Conservation (phyloP, 1,140 invertebrate genomes). For the Lordiphosa collinella region DNA sequence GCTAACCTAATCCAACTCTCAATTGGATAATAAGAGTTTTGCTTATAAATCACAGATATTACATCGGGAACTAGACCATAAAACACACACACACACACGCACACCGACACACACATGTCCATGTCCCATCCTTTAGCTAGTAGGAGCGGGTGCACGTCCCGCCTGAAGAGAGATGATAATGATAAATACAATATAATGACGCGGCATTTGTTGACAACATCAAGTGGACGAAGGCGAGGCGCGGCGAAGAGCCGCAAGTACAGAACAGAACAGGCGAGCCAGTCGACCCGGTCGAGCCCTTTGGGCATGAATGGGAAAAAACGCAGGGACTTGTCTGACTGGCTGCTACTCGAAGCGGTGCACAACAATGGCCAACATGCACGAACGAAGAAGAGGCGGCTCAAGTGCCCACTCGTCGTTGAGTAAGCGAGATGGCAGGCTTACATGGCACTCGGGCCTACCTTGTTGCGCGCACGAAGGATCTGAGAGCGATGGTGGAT, state of each 20-base stretch:
- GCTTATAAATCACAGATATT: background rate
- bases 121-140: background rate
- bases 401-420: conserved; percentile 65
- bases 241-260: background rate
- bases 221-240: conserved; percentile 41
- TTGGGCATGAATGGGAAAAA: conserved; percentile 12
- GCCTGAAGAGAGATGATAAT: conserved; percentile 47
- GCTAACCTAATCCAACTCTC: no score
- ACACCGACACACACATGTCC: background rate
- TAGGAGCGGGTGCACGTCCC: background rate
- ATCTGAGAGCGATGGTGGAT: conserved; percentile 35
- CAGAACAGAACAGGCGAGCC: conserved; percentile 4
- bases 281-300: background rate
- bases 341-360: conserved; percentile 43
- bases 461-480: conserved; percentile 31
- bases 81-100: conserved; percentile 1
- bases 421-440: conserved; percentile 35
- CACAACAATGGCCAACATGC: conserved; percentile 31
- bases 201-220: conserved; percentile 64
- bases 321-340: conserved; percentile 34
- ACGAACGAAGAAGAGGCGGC: conserved; percentile 12
- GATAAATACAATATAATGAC: conserved; percentile 76
- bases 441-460: conserved; percentile 11
- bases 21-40: no score
- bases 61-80: background rate